A percentile compares a stretch with the other conserved stretches of the same genome.
These are phyloP conservation scores for Ypsolopha scabrella DNA, from an alignment of 2,888 invertebrate genomes.

Conservation along the genomic window DNA sequence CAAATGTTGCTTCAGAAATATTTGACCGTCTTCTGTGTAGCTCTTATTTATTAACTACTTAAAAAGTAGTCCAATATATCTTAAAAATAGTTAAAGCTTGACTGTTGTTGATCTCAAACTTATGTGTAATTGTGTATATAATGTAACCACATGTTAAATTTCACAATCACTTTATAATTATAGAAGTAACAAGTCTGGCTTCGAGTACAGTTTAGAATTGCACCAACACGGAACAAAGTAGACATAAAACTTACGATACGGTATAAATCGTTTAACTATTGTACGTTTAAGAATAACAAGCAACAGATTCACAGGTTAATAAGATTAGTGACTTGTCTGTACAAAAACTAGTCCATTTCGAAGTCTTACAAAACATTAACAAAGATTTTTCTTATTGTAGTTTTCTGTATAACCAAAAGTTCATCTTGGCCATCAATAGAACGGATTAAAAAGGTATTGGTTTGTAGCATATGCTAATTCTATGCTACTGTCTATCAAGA, in stretches of 20 bases:
- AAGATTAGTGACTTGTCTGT: neutral
- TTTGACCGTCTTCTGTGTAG: neutral
- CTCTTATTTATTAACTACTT: constrained; percentile 1
- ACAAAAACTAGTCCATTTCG: neutral
- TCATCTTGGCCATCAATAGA: no score
- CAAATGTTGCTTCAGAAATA: no score
- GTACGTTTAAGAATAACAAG: neutral
- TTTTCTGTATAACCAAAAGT: no score
- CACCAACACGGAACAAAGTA: constrained; percentile 62
- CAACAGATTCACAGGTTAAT: neutral
- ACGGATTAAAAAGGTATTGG: neutral
- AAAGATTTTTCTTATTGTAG: neutral
- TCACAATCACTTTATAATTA: constrained; percentile 50
- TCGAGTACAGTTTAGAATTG: constrained; percentile 50
- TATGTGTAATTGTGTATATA: constrained; percentile 64
- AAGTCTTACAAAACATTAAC: neutral
- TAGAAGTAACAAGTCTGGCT: constrained; percentile 44
- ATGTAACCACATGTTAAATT: constrained; percentile 66
- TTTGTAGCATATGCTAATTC: neutral
- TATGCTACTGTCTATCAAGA: no score
- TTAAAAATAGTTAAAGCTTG: constrained; percentile 54
- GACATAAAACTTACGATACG: constrained; percentile 52
- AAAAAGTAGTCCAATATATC: constrained; percentile 20
- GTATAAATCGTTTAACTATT: constrained; percentile 16
- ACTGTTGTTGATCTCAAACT: constrained; percentile 65